These are phyloP conservation scores for Myopa testacea DNA, from an alignment of 2,888 invertebrate species.

Conservation along the genomic window DNA sequence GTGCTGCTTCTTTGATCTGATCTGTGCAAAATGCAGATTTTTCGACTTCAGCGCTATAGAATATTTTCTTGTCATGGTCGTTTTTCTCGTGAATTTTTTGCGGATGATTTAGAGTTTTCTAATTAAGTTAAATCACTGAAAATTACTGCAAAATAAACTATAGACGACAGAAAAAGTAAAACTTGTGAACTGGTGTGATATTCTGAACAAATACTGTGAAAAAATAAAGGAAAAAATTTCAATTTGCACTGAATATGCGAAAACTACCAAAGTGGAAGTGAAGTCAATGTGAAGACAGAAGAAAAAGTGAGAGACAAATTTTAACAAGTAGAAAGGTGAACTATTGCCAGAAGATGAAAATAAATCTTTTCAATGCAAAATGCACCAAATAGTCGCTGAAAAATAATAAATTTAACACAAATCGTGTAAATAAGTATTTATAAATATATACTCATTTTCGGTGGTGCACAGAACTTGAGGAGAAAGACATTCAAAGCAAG, in stretches of 20 bases:
- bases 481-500: slow-evolving; percentile 12
- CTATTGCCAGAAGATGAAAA: neutral
- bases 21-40: slow-evolving; percentile 31
- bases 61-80: slow-evolving; percentile 44
- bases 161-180: slow-evolving; percentile 24
- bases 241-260: slow-evolving; percentile 25
- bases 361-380: no score
- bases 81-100: slow-evolving; percentile 36
- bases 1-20: neutral
- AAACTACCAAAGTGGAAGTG: slow-evolving; percentile 26
- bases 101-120: slow-evolving; percentile 45
- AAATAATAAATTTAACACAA: neutral
- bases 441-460: slow-evolving; percentile 13
- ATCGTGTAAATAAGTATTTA: slow-evolving; percentile 12
- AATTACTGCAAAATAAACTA: slow-evolving; percentile 36
- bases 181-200: slow-evolving; percentile 22
- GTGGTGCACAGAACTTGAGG: slow-evolving; percentile 2
- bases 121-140: slow-evolving; percentile 36
- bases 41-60: slow-evolving; percentile 34
- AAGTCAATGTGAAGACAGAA: slow-evolving; percentile 32
- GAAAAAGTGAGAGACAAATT: slow-evolving; percentile 21
- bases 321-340: slow-evolving; percentile 19
- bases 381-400: neutral
- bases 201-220: slow-evolving; percentile 26
- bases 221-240: slow-evolving; percentile 35